phyloP scores from a whole-genome alignment of 2,113 vertebrate genomes.

The Periophthalmodon schlosseri region DNA sequence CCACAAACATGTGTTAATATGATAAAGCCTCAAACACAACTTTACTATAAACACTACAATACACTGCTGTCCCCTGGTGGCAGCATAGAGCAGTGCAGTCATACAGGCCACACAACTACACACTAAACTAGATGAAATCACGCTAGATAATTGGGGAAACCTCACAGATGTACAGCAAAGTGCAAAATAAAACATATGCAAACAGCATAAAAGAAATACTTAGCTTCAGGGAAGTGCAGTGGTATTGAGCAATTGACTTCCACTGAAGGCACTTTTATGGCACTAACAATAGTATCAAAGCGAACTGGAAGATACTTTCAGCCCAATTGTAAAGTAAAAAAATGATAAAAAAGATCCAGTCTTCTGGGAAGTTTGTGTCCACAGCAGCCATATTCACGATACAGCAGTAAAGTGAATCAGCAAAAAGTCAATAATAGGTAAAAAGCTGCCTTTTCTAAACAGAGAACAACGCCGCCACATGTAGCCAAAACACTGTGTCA shows the following conservation, averaged over 20 bases:
- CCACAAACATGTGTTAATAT: background rate
- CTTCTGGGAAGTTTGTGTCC: background rate
- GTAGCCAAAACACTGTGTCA: background rate
- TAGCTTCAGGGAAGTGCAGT: background rate
- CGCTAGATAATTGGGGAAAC: background rate
- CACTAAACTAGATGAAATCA: background rate
- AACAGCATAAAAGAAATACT: background rate
- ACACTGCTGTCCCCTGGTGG: conserved; percentile 60
- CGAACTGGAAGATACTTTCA: background rate
- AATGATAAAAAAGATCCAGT: background rate
- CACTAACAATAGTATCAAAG: conserved; percentile 13
- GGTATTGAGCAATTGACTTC: conserved; percentile 7
- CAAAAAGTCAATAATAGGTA: background rate
- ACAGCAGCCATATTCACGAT: background rate
- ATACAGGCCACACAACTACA: background rate
- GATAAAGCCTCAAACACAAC: background rate
- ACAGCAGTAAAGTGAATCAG: background rate
- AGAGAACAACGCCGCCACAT: background rate
- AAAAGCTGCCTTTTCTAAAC: conserved; percentile 2
- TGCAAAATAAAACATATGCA: background rate
- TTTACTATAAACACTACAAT: conserved; percentile 11
- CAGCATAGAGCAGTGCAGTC: conserved; percentile 15
- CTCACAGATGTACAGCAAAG: background rate
- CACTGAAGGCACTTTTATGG: conserved; percentile 68
- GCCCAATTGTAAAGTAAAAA: conserved; percentile 3